These are phyloP conservation scores for Barbus barbus DNA, from an alignment of 2,113 vertebrate species.

Conservation along the genomic window DNA sequence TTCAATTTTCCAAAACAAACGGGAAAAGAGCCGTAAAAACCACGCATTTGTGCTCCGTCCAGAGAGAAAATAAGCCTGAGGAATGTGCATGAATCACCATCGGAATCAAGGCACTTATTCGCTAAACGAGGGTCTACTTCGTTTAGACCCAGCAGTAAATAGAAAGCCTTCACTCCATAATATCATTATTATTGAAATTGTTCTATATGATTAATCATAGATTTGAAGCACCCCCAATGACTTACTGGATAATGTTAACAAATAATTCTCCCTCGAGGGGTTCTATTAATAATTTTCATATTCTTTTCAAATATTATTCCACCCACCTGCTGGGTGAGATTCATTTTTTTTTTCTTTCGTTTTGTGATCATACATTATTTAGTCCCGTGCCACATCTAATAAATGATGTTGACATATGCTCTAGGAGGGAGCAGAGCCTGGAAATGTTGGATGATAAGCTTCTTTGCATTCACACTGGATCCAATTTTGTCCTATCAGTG, in stretches of 20 bases:
- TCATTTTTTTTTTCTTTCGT: slow-evolving; percentile 64
- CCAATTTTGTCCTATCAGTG: slow-evolving; percentile 83
- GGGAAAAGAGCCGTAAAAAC: slow-evolving; percentile 25
- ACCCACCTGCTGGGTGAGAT: slow-evolving; percentile 76
- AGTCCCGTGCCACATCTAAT: slow-evolving; percentile 82
- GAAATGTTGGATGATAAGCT: slow-evolving; percentile 79
- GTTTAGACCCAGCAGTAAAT: slow-evolving; percentile 54
- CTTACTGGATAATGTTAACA: slow-evolving; percentile 77
- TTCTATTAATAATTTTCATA: slow-evolving; percentile 80
- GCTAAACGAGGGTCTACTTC: slow-evolving; percentile 56
- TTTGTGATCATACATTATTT: slow-evolving; percentile 84
- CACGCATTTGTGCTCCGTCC: slow-evolving; percentile 37
- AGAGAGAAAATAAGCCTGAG: slow-evolving; percentile 42
- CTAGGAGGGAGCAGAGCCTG: slow-evolving; percentile 77
- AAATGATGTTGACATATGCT: slow-evolving; percentile 86
- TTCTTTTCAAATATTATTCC: slow-evolving; percentile 80
- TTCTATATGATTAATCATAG: slow-evolving; percentile 78
- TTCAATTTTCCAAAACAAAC: slow-evolving; percentile 38
- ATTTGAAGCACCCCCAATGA: slow-evolving; percentile 71
- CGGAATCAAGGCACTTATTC: slow-evolving; percentile 53
- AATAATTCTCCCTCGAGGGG: slow-evolving; percentile 78
- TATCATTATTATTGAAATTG: slow-evolving; percentile 69
- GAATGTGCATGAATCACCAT: slow-evolving; percentile 45
- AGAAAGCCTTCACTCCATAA: slow-evolving; percentile 56
- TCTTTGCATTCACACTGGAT: slow-evolving; percentile 82